phyloP scores from a whole-genome alignment of 1,140 invertebrate genomes.

The Diploscapter pachys region DNA sequence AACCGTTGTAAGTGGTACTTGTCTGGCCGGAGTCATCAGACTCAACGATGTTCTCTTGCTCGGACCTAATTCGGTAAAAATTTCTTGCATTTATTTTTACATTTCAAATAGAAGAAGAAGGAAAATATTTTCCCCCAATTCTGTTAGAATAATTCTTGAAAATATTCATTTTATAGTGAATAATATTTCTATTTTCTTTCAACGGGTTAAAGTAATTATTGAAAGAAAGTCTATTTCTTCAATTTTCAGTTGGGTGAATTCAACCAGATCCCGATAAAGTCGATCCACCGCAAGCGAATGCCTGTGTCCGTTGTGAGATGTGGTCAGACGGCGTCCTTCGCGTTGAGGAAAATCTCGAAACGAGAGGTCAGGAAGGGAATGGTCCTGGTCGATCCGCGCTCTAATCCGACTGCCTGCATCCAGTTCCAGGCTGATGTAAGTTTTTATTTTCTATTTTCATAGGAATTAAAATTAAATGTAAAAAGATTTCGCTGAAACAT shows the following conservation, averaged over 20 bases:
- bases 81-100: too few relatives aligned
- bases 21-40: conserved; percentile 81
- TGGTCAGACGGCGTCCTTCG: conserved; percentile 97
- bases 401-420: conserved; percentile 95
- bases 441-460: conserved; percentile 2
- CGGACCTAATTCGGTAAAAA: conserved; percentile 86
- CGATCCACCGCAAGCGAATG: conserved; percentile 96
- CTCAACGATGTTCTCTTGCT: conserved; percentile 87
- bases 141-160: too few relatives aligned
- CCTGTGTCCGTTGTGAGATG: conserved; percentile 87
- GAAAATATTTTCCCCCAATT: too few relatives aligned
- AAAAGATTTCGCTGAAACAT: too few relatives aligned
- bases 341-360: conserved; percentile 71
- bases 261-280: conserved; percentile 84
- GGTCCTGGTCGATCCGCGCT: conserved; percentile 87
- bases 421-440: conserved; percentile 95
- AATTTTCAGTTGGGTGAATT: conserved; percentile 67
- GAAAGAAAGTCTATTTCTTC: neutral
- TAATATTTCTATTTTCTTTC: too few relatives aligned
- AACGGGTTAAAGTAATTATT: neutral
- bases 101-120: too few relatives aligned
- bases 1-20: conserved; percentile 93
- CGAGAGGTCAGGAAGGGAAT: conserved; percentile 90
- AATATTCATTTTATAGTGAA: too few relatives aligned
- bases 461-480: too few relatives aligned